Percentiles rank a stretch among this genome's conserved stretches.
Evolutionary conservation across 1,140 invertebrate species (phyloP).

Genomic region (Achatina immaculata): DNA sequence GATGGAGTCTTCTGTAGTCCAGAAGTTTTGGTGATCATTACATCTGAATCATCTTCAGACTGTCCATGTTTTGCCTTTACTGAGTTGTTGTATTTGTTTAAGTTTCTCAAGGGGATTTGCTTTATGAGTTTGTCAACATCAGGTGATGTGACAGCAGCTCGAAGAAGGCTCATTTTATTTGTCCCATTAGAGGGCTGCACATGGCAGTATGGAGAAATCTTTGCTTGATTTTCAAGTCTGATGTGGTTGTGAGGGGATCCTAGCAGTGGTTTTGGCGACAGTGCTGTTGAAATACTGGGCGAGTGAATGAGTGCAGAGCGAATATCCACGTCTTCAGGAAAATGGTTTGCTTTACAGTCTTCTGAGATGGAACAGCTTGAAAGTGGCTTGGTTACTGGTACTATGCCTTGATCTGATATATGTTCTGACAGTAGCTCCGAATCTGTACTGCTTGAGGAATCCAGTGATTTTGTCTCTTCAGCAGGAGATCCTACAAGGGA

Average conservation of each 20-base stretch:
- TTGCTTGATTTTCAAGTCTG: not conserved
- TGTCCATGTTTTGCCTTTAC: not conserved
- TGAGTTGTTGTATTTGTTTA: not conserved
- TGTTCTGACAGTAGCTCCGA: not conserved
- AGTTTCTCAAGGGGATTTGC: conserved; percentile 22
- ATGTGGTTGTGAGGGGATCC: not conserved
- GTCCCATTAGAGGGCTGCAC: not conserved
- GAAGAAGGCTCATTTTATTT: conserved; percentile 27
- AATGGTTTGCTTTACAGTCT: not conserved
- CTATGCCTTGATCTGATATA: not conserved
- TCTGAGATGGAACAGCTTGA: not conserved
- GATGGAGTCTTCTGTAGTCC: not conserved
- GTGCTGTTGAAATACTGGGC: not conserved
- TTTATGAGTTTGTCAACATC: conserved; percentile 37
- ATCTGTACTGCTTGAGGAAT: not conserved
- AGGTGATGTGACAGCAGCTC: conserved; percentile 31
- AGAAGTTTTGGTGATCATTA: not conserved
- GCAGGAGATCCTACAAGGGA: conserved; percentile 11
- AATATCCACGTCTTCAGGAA: not conserved
- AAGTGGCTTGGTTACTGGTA: not conserved
- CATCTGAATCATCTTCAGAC: not conserved
- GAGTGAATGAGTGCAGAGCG: not conserved
- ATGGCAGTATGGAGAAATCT: not conserved
- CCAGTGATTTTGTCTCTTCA: not conserved
- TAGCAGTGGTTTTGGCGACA: not conserved